Base-by-base conservation (phyloP, 2,888 invertebrate species). In the Euphydryas editha region DNA sequence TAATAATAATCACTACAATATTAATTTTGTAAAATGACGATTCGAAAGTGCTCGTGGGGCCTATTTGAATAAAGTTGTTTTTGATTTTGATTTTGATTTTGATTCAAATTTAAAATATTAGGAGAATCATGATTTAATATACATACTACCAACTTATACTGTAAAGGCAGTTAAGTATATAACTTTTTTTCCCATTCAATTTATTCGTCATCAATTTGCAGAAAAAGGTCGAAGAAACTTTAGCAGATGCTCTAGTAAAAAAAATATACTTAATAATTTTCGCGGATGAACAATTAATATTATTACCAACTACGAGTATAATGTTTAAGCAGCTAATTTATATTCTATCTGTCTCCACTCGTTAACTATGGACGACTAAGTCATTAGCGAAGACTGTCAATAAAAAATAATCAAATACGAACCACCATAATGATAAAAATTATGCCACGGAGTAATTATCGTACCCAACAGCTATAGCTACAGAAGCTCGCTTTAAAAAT, bases 281-380 rank as follows among this genome's bases (percentile, higher is more conserved):
- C 24, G 36, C 42, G 51, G 49, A 51, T 59, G 42, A 51, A 58
- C 58, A 58, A 59, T 64, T 59, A 59, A 64, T 59, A 59, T 59
- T 59, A 46, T 59, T 66, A 69, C 62, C 30, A 30, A 30, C 30
- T 5, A 61, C 62, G 49, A 56, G 42, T 49, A 62, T 68, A 70
- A 62, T 66, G 64, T 30, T 36, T 54, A 56, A 58, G 54, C 60
- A 42, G 59, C 47, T 69, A 62, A 68, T 72, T 70, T 66, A 58
- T 72, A 70, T 70, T 68, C 68, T 42, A 59, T 57, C 17, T 46
- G 69, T 69, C 62, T 62, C 51, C 59, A 46, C 39, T 57, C 62
- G 60, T 57, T 57, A 66, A 66, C 46, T 62, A 59, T 49, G 62
- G 56, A 18, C 65, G 59, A 56, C 62, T 42, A 47, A 59, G 62